phyloP scores from a whole-genome alignment of 2,797 vertebrate genomes.

The Crocodylus rhombifer region DNA sequence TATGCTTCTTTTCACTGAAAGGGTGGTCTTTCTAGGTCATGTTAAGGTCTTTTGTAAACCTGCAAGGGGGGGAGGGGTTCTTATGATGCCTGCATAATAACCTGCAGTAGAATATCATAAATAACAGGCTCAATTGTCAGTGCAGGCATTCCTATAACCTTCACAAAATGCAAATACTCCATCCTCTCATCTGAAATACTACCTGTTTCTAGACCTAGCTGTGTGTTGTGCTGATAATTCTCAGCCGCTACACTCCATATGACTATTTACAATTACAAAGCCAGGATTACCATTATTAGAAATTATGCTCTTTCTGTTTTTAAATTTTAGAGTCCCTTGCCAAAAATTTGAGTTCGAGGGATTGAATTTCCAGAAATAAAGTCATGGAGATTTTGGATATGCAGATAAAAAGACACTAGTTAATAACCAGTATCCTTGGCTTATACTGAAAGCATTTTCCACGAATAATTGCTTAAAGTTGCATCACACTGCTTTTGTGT shows the following conservation, averaged over 20 bases:
- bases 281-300: not conserved
- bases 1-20: not conserved
- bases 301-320: not conserved
- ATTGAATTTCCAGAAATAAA: not conserved
- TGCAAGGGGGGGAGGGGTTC: not conserved
- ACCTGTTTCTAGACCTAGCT: not conserved
- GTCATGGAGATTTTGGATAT: not conserved
- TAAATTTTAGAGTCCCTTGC: not conserved
- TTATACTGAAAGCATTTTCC: not conserved
- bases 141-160: conserved; percentile 11
- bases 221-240: not conserved
- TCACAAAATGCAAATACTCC: conserved; percentile 20
- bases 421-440: not conserved
- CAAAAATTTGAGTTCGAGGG: not conserved
- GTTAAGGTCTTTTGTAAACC: conserved; percentile 23
- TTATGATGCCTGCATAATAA: not conserved
- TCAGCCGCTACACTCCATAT: accelerated
- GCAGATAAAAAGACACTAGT: not conserved
- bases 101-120: not conserved
- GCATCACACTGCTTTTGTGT: accelerated
- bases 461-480: not conserved
- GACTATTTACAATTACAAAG: not conserved
- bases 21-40: conserved; percentile 6
- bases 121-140: not conserved
- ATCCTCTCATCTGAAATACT: not conserved